These are phyloP conservation scores for Drosophila meridiana DNA, from an alignment of 2,888 invertebrate genomes.

Conservation along the genomic window DNA sequence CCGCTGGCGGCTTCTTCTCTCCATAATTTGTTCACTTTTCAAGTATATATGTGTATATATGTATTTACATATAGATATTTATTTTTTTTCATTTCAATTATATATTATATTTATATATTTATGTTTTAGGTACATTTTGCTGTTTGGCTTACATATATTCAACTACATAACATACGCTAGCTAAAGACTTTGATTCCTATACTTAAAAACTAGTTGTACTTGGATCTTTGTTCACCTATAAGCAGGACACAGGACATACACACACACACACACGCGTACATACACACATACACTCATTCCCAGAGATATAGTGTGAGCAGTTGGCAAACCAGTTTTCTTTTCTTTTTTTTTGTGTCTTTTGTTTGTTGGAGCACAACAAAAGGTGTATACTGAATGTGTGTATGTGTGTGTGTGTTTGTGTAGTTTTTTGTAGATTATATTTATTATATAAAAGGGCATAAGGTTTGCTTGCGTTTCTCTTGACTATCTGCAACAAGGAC, in stretches of 20 bases:
- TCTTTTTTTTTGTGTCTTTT: constrained; percentile 17
- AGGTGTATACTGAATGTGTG: constrained; percentile 38
- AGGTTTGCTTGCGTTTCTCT: constrained; percentile 46
- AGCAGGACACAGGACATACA: constrained; percentile 35
- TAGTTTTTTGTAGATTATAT: constrained; percentile 11
- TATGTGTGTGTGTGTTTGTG: constrained; percentile 12
- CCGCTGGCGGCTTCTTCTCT: constrained; percentile 18
- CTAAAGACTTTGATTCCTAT: constrained; percentile 40
- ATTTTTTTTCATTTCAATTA: constrained; percentile 53
- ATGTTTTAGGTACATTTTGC: constrained; percentile 52
- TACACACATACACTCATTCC: constrained; percentile 10
- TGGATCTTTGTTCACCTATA: constrained; percentile 33
- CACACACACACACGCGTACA: constrained; percentile 9
- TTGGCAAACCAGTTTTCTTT: constrained; percentile 71
- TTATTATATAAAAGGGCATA: constrained; percentile 23
- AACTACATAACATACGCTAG: constrained; percentile 43
- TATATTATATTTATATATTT: constrained; percentile 50
- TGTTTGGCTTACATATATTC: constrained; percentile 15
- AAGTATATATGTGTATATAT: constrained; percentile 53
- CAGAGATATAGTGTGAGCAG: constrained; percentile 35
- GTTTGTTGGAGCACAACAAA: constrained; percentile 57
- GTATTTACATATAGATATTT: constrained; percentile 1
- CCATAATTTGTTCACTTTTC: constrained; percentile 51
- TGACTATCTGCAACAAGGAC: constrained; percentile 31
- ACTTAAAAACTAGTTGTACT: constrained; percentile 66